Percentiles rank a stretch among this genome's conserved stretches.
Evolutionary conservation across 2,888 invertebrate genomes (phyloP).

Genomic region (Pinctada fucata): DNA sequence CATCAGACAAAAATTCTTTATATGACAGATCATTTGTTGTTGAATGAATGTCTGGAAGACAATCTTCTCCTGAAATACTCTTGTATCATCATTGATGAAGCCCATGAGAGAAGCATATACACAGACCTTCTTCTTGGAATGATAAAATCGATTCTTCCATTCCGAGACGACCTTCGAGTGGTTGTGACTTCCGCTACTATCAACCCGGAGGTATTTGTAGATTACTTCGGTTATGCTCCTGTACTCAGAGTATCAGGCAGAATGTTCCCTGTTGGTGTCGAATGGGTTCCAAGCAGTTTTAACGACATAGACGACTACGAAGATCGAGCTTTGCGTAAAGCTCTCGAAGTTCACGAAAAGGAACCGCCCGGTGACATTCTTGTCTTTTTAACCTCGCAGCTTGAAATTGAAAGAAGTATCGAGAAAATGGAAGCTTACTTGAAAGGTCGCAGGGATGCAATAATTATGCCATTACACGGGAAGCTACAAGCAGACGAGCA

Average conservation of each 20-base stretch:
- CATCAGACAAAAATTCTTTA: constrained; percentile 68
- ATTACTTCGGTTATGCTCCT: constrained; percentile 67
- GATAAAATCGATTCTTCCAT: constrained; percentile 65
- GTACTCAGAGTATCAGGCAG: constrained; percentile 72
- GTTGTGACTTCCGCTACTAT: constrained; percentile 77
- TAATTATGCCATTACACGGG: constrained; percentile 70
- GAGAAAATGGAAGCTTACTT: constrained; percentile 45
- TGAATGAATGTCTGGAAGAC: constrained; percentile 73
- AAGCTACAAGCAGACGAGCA: constrained; percentile 72
- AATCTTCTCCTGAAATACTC: constrained; percentile 55
- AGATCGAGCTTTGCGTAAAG: constrained; percentile 64
- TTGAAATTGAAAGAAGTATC: constrained; percentile 71
- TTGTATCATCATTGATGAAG: constrained; percentile 76
- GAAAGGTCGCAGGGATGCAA: constrained; percentile 40
- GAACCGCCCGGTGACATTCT: constrained; percentile 73
- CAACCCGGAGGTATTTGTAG: constrained; percentile 70
- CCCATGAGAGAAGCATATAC: constrained; percentile 75
- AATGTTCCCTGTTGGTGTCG: constrained; percentile 73
- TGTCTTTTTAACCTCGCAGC: constrained; percentile 75
- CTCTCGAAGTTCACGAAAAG: constrained; percentile 63
- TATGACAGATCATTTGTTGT: constrained; percentile 74
- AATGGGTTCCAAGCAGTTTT: constrained; percentile 51
- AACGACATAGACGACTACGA: constrained; percentile 56
- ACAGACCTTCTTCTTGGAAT: constrained; percentile 76
- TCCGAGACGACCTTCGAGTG: constrained; percentile 69